phyloP scores from a whole-genome alignment of 1,140 invertebrate species.

The Polyergus mexicanus region DNA sequence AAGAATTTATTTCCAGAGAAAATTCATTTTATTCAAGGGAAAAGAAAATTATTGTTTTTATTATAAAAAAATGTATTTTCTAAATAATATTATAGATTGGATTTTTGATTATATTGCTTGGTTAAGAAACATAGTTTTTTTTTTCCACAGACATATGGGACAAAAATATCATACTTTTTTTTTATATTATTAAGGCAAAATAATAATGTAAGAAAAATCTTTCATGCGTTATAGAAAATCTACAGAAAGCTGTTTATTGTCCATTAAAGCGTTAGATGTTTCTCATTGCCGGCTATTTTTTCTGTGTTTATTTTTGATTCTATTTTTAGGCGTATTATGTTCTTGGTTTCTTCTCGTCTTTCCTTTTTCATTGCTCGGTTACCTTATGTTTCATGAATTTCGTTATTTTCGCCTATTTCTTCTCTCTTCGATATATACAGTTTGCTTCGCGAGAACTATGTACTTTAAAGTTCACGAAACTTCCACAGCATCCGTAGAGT shows the following conservation, averaged over 20 bases:
- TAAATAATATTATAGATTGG: neutral
- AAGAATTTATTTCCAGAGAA: neutral
- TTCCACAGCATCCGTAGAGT: conserved; percentile 29
- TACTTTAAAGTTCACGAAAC: conserved; percentile 52
- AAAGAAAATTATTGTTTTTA: neutral
- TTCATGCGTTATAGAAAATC: neutral
- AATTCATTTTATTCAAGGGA: neutral
- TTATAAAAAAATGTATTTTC: neutral
- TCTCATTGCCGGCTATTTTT: neutral
- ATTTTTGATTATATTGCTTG: neutral
- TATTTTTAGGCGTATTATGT: conserved; percentile 30
- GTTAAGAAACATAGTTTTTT: neutral
- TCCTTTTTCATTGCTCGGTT: conserved; percentile 18
- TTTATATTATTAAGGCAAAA: neutral
- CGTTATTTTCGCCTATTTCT: conserved; percentile 32
- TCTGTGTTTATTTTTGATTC: conserved; percentile 28
- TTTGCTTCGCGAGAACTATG: conserved; percentile 25
- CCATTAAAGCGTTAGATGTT: neutral
- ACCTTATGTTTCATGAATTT: conserved; percentile 57
- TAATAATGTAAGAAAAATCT: neutral
- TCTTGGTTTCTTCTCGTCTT: neutral
- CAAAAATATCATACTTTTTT: neutral
- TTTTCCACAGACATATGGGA: neutral
- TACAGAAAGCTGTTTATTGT: neutral
- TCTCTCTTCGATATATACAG: neutral